Percentiles rank a stretch among this genome's conserved stretches.
Evolutionary conservation across 1,140 invertebrate genomes (phyloP).

Genomic region (Leptoteleia sp.): DNA sequence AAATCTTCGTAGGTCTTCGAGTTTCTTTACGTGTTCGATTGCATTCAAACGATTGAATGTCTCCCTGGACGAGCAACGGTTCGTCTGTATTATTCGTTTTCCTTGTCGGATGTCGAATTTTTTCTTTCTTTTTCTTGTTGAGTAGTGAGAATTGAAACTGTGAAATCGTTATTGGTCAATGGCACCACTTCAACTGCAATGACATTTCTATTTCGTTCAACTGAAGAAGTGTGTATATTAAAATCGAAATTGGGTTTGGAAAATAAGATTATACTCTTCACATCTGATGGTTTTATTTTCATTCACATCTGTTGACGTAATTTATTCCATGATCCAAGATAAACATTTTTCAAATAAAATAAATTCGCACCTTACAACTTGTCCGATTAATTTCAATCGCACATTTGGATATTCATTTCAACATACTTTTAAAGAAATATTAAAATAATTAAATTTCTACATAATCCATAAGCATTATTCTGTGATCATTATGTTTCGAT

Average conservation of each 20-base stretch:
- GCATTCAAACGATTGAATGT: conserved; percentile 75
- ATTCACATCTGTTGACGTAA: conserved; percentile 8
- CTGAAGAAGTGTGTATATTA: conserved; percentile 72
- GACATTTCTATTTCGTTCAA: conserved; percentile 69
- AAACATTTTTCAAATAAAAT: too few species aligned
- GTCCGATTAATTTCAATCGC: too few species aligned
- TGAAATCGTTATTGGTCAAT: conserved; percentile 69
- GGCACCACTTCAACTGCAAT: conserved; percentile 69
- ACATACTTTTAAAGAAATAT: too few species aligned
- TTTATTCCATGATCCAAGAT: conserved; percentile 9
- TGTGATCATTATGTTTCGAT: too few species aligned
- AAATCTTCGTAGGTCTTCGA: conserved; percentile 54
- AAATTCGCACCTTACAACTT: too few species aligned
- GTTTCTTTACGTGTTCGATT: conserved; percentile 70
- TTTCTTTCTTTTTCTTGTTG: conserved; percentile 55
- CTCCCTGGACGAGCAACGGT: conserved; percentile 74
- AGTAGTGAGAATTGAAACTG: conserved; percentile 72
- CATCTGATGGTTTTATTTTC: conserved; percentile 22
- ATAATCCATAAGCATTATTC: too few species aligned
- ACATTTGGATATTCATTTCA: too few species aligned
- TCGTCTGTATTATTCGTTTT: conserved; percentile 67
- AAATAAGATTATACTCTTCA: conserved; percentile 74
- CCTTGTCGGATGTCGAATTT: conserved; percentile 45
- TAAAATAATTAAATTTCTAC: too few species aligned
- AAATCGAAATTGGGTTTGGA: conserved; percentile 69